Conservation (phyloP, 1,140 invertebrate genomes). For the Parasteatoda tepidariorum region DNA sequence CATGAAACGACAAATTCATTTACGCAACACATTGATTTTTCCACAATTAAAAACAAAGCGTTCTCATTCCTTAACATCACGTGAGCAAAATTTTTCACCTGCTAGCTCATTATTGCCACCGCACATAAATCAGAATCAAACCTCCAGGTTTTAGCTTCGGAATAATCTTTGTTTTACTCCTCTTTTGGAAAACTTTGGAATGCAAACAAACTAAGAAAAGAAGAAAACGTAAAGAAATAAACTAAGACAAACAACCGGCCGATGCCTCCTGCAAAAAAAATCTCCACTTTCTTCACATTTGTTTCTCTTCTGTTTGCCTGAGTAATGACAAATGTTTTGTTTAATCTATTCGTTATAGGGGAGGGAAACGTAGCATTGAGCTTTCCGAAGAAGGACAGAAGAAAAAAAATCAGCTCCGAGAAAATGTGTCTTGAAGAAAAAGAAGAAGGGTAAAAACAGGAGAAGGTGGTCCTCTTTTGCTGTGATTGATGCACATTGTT, state of each 20-base stretch:
- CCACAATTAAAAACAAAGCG: slow-evolving; percentile 33
- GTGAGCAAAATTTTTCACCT: slow-evolving; percentile 36
- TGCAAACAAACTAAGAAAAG: slow-evolving; percentile 14
- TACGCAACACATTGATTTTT: slow-evolving; percentile 20
- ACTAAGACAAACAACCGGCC: slow-evolving; percentile 35
- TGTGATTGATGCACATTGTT: slow-evolving; percentile 55
- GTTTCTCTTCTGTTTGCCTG: slow-evolving; percentile 27
- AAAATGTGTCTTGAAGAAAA: background rate
- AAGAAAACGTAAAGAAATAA: background rate
- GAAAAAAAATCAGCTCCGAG: background rate
- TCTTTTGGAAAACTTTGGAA: slow-evolving; percentile 19
- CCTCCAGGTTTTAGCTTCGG: background rate
- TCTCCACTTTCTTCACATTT: background rate
- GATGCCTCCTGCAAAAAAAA: background rate
- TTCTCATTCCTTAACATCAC: slow-evolving; percentile 37
- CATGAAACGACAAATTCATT: no score
- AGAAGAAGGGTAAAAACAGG: background rate
- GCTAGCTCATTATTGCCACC: slow-evolving; percentile 23
- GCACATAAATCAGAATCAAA: slow-evolving; percentile 26
- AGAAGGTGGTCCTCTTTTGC: background rate
- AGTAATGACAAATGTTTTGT: slow-evolving; percentile 58
- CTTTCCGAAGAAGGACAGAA: background rate
- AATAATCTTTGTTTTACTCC: slow-evolving; percentile 15
- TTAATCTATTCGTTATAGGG: slow-evolving; percentile 48
- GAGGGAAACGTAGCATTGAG: slow-evolving; percentile 26